phyloP scores from a whole-genome alignment of 2,888 invertebrate species.

The Caenorhabditis zanzibari region DNA sequence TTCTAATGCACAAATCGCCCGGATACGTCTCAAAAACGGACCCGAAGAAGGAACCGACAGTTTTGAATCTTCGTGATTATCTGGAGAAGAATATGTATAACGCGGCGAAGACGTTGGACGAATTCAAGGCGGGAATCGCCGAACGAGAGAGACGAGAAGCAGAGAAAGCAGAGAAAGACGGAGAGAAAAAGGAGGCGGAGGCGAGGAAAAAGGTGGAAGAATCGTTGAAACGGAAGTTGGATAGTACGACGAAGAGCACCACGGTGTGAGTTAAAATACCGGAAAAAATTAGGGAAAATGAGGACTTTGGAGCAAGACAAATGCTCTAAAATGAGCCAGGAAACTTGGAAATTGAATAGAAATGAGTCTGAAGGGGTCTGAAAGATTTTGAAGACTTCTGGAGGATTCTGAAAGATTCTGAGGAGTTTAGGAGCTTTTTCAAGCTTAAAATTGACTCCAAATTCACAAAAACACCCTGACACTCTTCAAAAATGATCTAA shows the following conservation, averaged over 20 bases:
- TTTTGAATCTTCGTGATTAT: constrained; percentile 64
- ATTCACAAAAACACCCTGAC: too few relatives aligned
- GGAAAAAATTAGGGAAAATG: not conserved
- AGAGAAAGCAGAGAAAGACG: constrained; percentile 50
- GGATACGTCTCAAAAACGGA: constrained; percentile 63
- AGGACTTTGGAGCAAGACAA: not conserved
- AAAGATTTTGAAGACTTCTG: too few relatives aligned
- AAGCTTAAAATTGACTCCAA: too few relatives aligned
- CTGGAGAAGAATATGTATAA: constrained; percentile 70
- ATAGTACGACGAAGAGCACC: constrained; percentile 27
- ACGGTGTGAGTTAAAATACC: constrained; percentile 40
- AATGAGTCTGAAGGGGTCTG: not conserved
- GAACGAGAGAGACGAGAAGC: constrained; percentile 62
- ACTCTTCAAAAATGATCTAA: too few relatives aligned
- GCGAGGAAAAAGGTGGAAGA: constrained; percentile 66
- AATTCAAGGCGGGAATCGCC: constrained; percentile 55
- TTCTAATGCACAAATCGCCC: constrained; percentile 69
- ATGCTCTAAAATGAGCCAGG: not conserved
- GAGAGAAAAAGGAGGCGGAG: constrained; percentile 61
- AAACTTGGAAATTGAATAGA: not conserved
- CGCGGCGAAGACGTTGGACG: constrained; percentile 67
- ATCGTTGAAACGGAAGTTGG: constrained; percentile 61
- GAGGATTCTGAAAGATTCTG: too few relatives aligned
- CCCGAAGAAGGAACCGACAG: constrained; percentile 29
- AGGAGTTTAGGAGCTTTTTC: too few relatives aligned